Percentiles rank a stretch among this genome's conserved stretches.
phyloP scores from a whole-genome alignment of 1,140 invertebrate genomes.

The Vanessa atalanta region DNA sequence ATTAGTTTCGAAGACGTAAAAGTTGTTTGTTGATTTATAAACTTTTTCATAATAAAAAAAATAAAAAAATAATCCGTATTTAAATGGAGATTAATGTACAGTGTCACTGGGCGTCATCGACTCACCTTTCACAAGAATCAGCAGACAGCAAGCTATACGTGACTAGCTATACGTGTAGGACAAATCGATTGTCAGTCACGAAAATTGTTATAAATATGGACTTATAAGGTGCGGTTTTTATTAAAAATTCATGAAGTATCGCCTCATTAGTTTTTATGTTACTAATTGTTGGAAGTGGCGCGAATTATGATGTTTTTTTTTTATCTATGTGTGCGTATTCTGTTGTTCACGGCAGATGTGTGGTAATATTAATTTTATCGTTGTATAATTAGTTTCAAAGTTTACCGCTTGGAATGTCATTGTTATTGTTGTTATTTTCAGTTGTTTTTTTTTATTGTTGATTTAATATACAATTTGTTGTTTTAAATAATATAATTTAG shows the following conservation, averaged over 20 bases:
- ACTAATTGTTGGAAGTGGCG: conserved; percentile 18
- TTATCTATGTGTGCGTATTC: neutral
- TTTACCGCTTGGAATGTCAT: neutral
- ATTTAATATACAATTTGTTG: conserved; percentile 1
- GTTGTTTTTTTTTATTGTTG: neutral
- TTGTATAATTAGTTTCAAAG: neutral
- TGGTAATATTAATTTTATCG: neutral
- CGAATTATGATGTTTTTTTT: conserved; percentile 2
- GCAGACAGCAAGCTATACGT: conserved; percentile 37
- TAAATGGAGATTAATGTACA: conserved; percentile 33
- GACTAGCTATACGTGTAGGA: neutral
- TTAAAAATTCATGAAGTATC: conserved; percentile 21
- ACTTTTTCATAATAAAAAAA: neutral
- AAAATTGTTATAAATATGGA: conserved; percentile 4
- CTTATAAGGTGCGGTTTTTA: neutral
- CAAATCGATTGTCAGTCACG: conserved; percentile 4
- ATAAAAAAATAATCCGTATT: neutral
- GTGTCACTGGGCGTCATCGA: conserved; percentile 43
- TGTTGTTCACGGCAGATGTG: neutral
- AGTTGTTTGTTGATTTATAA: neutral
- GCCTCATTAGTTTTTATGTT: conserved; percentile 19
- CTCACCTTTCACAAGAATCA: conserved; percentile 58
- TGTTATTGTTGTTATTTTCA: neutral
- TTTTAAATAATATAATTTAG: too few species aligned
- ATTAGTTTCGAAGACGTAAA: neutral